These are phyloP conservation scores for Anodontia alba DNA, from an alignment of 2,888 invertebrate species.

Conservation along the genomic window DNA sequence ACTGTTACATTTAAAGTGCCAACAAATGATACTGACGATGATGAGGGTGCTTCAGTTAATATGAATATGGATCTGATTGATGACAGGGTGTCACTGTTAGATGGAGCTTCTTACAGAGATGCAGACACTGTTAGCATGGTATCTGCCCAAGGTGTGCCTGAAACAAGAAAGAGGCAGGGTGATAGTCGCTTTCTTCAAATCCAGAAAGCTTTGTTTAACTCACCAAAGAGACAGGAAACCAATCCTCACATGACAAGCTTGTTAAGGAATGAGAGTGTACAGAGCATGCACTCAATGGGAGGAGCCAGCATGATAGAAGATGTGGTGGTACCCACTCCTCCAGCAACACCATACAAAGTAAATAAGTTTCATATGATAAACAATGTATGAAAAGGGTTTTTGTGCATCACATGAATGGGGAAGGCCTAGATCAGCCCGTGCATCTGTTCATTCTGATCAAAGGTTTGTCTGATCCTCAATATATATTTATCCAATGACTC, in stretches of 20 bases:
- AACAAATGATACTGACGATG: conserved; percentile 68
- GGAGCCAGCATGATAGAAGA: conserved; percentile 70
- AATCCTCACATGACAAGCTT: conserved; percentile 56
- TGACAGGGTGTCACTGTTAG: conserved; percentile 90
- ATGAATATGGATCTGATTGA: conserved; percentile 90
- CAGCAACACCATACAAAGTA: conserved; percentile 63
- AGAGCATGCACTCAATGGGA: conserved; percentile 83
- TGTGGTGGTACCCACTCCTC: conserved; percentile 69
- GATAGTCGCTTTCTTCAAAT: conserved; percentile 19
- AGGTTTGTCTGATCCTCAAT: too few species aligned
- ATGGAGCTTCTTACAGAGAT: conserved; percentile 65
- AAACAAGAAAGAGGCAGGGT: conserved; percentile 16
- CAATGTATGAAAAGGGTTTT: too few species aligned
- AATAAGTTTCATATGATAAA: too few species aligned
- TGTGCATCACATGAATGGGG: too few species aligned
- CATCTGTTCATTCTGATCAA: too few species aligned
- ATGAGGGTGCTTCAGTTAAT: conserved; percentile 85
- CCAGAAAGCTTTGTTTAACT: conserved; percentile 48
- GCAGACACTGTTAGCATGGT: conserved; percentile 47
- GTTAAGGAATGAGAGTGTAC: conserved; percentile 74
- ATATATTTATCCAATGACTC: too few species aligned
- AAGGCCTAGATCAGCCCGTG: too few species aligned
- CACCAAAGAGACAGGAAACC: conserved; percentile 56
- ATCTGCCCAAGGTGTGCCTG: conserved; percentile 34
- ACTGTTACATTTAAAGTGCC: conserved; percentile 94